Conservation (phyloP, 2,888 invertebrate species). For the Noctua comes region DNA sequence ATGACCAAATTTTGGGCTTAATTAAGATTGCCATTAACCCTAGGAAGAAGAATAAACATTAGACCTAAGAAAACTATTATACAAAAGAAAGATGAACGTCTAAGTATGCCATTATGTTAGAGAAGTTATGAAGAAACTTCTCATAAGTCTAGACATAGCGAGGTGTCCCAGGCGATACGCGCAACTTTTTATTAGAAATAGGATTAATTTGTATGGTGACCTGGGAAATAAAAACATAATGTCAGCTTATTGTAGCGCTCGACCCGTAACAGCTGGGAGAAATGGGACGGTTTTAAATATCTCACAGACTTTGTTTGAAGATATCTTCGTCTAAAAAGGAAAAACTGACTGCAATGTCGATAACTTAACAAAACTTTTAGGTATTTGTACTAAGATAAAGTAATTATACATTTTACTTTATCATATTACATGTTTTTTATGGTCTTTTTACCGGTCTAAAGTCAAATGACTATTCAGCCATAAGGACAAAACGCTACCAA, state of each 20-base stretch:
- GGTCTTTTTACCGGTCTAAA: not conserved
- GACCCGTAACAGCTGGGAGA: constrained; percentile 16
- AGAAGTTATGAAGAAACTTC: constrained; percentile 38
- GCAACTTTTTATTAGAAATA: constrained; percentile 46
- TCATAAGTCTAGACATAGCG: constrained; percentile 38
- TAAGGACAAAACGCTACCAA: not conserved
- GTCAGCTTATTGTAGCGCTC: constrained; percentile 30
- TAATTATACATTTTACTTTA: not conserved
- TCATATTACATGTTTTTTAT: no score
- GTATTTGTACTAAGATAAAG: not conserved
- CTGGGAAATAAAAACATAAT: constrained; percentile 28
- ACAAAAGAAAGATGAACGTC: not conserved
- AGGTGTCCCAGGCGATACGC: constrained; percentile 3
- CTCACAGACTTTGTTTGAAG: not conserved
- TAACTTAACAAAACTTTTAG: not conserved
- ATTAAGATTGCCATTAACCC: not conserved
- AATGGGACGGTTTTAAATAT: constrained; percentile 5
- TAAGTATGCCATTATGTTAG: constrained; percentile 35
- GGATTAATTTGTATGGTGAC: constrained; percentile 46
- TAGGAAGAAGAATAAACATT: not conserved
- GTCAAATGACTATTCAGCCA: not conserved
- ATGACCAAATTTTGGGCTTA: not conserved
- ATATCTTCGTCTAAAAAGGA: not conserved
- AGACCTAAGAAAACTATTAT: not conserved
- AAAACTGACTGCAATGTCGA: not conserved